Conservation (phyloP, 2,113 vertebrate genomes). For the Phylloscopus whistleri region DNA sequence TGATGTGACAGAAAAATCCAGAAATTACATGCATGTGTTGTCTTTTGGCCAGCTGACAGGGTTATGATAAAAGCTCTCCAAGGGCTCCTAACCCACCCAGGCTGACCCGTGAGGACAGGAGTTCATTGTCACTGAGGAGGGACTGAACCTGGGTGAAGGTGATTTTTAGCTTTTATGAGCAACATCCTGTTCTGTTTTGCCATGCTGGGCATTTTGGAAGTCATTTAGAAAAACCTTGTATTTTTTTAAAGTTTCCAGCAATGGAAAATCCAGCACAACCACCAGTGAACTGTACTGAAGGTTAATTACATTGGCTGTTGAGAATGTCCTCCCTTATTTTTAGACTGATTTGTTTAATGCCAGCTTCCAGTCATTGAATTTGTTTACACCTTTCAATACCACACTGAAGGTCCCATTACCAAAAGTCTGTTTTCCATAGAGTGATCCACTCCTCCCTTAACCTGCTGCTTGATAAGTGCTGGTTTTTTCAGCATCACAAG, state of each 20-base stretch:
- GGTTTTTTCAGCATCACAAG: background rate
- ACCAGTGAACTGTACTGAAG: background rate
- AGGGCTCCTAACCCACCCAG: background rate
- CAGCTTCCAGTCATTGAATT: background rate
- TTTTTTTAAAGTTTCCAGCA: constrained; percentile 34
- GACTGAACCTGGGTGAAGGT: background rate
- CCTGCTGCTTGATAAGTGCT: background rate
- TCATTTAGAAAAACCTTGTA: background rate
- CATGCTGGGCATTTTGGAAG: background rate
- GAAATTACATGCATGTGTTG: background rate
- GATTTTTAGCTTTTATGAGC: background rate
- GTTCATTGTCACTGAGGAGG: background rate
- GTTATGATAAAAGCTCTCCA: background rate
- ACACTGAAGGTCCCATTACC: background rate
- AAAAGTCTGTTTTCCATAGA: background rate
- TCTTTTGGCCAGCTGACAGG: background rate
- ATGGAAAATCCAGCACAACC: constrained; percentile 3
- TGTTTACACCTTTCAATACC: background rate
- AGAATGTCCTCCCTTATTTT: constrained; percentile 27
- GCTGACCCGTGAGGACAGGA: background rate
- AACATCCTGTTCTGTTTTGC: background rate
- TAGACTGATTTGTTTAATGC: background rate
- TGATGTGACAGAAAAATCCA: background rate
- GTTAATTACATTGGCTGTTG: constrained; percentile 37
- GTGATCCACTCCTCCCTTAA: background rate